Base-by-base conservation (phyloP, 2,797 vertebrate genomes). In the Geotrypetes seraphini region DNA sequence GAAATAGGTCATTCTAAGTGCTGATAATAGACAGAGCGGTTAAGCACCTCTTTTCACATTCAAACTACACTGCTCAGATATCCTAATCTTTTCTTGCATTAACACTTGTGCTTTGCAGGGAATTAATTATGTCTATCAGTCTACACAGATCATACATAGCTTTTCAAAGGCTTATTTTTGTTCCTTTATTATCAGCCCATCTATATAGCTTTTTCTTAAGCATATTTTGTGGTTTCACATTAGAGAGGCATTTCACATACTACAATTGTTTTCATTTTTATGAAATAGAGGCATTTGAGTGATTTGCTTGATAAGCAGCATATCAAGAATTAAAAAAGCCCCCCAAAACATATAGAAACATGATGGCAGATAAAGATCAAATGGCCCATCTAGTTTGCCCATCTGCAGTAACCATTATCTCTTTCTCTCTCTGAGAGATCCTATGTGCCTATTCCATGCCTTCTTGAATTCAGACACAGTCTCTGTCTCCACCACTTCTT, bases 141-240 rank as follows among this genome's bases (percentile, higher is more conserved):
- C 47, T 48, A 51, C n/a, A n/a, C 13, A 35, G 53, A 66, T 47
- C 47, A 37, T 36, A 25, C 19, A 25, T 34, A 60, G 36, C 1
- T 1, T 58, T 57, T 28, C 35, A 42, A 49, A 50, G 45, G 36
- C 22, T 50, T 52, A 44, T 11, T 26, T 33, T 49, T 50, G 36
- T 42, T 52, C 32, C 32, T 43, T 68, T 50, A 53, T 58, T 69
- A 66, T 33, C 47, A 27, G 10, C 16, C 23, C 38, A 53, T 66
- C 67, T 59, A 63, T 69, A 69, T 50, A 56, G 47, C 46, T 36
- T 51, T 63, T 62, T 42, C 52, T 25, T 11, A 35, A 26, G 40
- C 59, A 35, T 27, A 12, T 50, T 74, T 60, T 43, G 47, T 0
- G 0, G 30, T 34, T 53, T 32, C 3, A 3, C 35, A 40, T 43